A percentile compares a stretch with the other conserved stretches of the same genome.
phyloP scores from a whole-genome alignment of 2,113 vertebrate species.

The Cryptotis parvus region DNA sequence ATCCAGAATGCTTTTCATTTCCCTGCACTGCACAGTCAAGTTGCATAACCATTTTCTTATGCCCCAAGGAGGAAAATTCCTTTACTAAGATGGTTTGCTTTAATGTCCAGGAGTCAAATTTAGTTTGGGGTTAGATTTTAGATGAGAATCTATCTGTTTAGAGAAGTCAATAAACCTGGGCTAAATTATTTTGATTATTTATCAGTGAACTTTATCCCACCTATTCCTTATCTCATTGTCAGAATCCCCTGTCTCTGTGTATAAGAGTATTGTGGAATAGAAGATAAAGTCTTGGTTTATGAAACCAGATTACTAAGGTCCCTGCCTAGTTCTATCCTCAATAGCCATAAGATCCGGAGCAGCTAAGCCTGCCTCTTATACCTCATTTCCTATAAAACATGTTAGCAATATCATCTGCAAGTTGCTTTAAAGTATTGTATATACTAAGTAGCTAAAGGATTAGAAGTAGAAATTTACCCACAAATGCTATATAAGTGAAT shows the following conservation, averaged over 20 bases:
- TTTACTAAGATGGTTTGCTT: constrained; percentile 11
- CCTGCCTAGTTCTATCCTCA: background rate
- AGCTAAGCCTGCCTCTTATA: background rate
- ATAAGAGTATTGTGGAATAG: accelerated
- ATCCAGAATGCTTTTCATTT: background rate
- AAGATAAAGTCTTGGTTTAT: background rate
- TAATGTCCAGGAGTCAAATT: background rate
- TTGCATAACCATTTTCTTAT: background rate
- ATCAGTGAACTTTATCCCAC: background rate
- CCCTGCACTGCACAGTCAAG: background rate
- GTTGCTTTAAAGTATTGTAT: background rate
- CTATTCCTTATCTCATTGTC: background rate
- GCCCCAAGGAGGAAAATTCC: background rate
- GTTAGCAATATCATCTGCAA: background rate
- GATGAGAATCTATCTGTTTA: background rate
- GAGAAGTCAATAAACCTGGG: background rate
- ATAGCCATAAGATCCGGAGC: background rate
- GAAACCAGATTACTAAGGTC: too few relatives aligned
- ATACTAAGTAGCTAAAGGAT: background rate
- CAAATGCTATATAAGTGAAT: background rate
- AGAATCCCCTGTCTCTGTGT: background rate
- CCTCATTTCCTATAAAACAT: background rate
- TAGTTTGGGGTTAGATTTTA: background rate
- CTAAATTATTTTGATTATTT: background rate
- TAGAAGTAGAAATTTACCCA: background rate